Evolutionary conservation across 2,797 vertebrate genomes (phyloP).

Genomic region (Myotis daubentonii): DNA sequence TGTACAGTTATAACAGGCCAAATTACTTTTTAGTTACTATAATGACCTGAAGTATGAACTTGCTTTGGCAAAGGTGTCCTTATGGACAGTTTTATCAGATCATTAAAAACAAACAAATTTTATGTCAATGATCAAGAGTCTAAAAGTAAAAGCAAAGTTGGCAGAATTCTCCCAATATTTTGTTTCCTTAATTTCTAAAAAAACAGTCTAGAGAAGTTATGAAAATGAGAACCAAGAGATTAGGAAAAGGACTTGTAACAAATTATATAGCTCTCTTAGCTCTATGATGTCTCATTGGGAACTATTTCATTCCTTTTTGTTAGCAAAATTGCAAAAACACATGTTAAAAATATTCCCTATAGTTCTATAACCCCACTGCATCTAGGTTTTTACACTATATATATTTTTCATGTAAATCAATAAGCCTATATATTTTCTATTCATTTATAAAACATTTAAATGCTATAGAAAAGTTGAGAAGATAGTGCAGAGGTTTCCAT

Average conservation of each 20-base stretch:
- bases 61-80: neutral
- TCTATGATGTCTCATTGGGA: neutral
- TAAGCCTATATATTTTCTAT: neutral
- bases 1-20: neutral
- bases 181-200: neutral
- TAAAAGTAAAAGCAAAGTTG: neutral
- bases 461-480: neutral
- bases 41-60: neutral
- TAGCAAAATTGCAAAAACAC: neutral
- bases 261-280: neutral
- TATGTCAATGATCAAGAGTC: neutral
- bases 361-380: rapidly evolving
- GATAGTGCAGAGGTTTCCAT: neutral
- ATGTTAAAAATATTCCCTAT: neutral
- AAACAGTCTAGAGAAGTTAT: neutral
- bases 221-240: neutral
- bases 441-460: neutral
- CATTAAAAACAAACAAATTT: neutral
- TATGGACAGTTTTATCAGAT: neutral
- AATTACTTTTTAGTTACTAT: neutral
- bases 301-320: neutral
- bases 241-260: neutral
- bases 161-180: neutral
- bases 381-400: neutral
- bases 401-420: neutral